Evolutionary conservation across 1,140 invertebrate genomes (phyloP), one percentile per base, ranked within the genome.

Genomic region (Calliopsis andreniformis): DNA sequence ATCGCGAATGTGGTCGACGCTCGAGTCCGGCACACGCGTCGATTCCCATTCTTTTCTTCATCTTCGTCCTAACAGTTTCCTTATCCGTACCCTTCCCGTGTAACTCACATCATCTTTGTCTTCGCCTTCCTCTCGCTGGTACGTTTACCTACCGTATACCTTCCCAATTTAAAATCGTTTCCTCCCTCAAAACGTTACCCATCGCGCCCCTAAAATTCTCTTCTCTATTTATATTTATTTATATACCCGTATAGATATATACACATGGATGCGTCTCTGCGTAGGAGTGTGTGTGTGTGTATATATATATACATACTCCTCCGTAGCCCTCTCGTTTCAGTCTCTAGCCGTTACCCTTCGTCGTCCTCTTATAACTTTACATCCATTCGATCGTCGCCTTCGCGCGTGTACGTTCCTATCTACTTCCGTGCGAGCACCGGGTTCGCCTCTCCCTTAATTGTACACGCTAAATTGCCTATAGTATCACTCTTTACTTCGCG

Each of bases 401-500:
- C 55, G 35, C 68, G 53, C 78, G 76, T 32, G 23, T 70, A 77
- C 43, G 76, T 71, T 81, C 77, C 14, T 77, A 63, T 78, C 68
- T 77, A 81, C 63, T 12, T 69, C 56, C 75, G 76, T 80, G 84
- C 85, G 87, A 87, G 81, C 86, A 88, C 72, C 86, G 76, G 69
- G 64, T 67, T 72, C 43, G 42, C 28, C 42, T 58, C 45, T 62
- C 69, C 72, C 87, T 87, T 84, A 92, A 92, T 92, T 92, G 91
- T 92, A 92, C 91, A 92, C 92, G 91, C 89, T 89, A 89, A 91
- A 91, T 92, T 91, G 86, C 89, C 90, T 90, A 91, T 90, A 39
- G 35, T 39, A 88, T 90, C 87, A 90, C 87, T 88, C 71, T 66
- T 53, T 87, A 86, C 88, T 84, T 87, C 49, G 28, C n/a, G n/a